Base-by-base conservation (phyloP, 2,113 vertebrate genomes). In the Aspiorhynchus laticeps region DNA sequence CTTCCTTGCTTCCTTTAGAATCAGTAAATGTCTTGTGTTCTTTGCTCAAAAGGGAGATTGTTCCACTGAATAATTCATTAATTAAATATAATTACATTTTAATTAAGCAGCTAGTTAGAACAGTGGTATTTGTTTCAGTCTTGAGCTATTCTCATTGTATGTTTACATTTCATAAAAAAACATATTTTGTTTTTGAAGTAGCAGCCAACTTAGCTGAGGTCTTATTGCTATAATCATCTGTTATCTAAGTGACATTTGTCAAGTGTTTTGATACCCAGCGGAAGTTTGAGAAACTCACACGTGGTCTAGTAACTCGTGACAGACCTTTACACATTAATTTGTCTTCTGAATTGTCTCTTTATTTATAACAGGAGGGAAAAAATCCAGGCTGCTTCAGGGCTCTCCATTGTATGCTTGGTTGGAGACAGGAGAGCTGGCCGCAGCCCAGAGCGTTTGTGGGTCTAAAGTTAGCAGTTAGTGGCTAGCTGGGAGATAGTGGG, bases 401-500 rank as follows among this genome's bases (percentile, higher is more conserved):
- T 84, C 48, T 83, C n/a, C 8, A 38, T 84, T 38, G 11, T 14
- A 41, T 56, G 48, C 46, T 56, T 8, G 21, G 31, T 74, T 56
- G 69, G 8, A 36, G 31, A 33, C 48, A 74, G 24, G 26, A 61
- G 76, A 81, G 76, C 59, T 84, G 87, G 87, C 80, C 41, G 28
- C 51, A 36, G 85, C 71, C 85, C 88, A 87, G 69, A 85, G 26
- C 11, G n/a, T 92, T 91, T 91, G 92, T 73, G 85, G 84, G 88
- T 91, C 90, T 93, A 92, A 91, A 88, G 88, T 79, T 90, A 87
- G 65, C 87, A 80, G 92, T 85, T 90, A 92, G 90, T 87, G 91
- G 81, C 81, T 92, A 84, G 91, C 85, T 88, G 91, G 89, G 90
- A 91, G 85, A 59, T 91, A 90, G 90, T 15, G 28, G 24, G 43